Evolutionary conservation across 2,797 vertebrate genomes (phyloP).

Genomic region (Melanotaenia pygmaea): DNA sequence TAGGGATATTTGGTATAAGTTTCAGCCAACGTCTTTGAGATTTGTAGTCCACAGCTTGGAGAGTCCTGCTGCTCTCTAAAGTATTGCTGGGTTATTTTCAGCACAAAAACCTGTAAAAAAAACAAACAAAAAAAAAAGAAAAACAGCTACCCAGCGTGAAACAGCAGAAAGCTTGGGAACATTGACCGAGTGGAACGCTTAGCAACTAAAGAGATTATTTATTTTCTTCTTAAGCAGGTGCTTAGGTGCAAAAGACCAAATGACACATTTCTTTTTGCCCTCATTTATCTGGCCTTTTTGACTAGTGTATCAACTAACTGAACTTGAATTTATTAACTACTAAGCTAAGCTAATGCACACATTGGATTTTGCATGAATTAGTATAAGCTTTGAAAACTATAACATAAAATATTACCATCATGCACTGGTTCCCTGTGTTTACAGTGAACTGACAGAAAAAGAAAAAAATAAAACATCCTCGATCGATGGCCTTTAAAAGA

Average conservation of each 20-base stretch:
- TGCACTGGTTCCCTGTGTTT: slow-evolving; percentile 5
- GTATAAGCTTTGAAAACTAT: slow-evolving; percentile 47
- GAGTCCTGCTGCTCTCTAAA: not conserved
- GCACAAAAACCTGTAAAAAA: not conserved
- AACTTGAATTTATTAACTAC: not conserved
- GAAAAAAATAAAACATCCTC: slow-evolving; percentile 16
- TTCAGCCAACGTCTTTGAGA: not conserved
- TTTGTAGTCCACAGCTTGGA: not conserved
- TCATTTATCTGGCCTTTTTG: not conserved
- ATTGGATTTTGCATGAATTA: slow-evolving; percentile 27
- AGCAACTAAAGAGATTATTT: not conserved
- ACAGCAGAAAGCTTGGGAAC: not conserved
- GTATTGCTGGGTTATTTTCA: not conserved
- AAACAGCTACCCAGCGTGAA: not conserved
- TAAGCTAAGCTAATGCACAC: not conserved
- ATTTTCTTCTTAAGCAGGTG: not conserved
- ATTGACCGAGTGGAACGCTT: not conserved
- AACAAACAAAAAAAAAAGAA: not conserved
- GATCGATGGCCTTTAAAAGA: slow-evolving; percentile 14
- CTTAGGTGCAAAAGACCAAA: not conserved
- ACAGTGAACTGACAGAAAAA: slow-evolving; percentile 2
- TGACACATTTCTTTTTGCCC: not conserved
- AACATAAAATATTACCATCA: slow-evolving; percentile 17
- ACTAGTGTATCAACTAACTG: not conserved
- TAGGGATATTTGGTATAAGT: not conserved